These are phyloP conservation scores for Oeneis ivallda DNA, from an alignment of 2,888 invertebrate species.

Conservation along the genomic window DNA sequence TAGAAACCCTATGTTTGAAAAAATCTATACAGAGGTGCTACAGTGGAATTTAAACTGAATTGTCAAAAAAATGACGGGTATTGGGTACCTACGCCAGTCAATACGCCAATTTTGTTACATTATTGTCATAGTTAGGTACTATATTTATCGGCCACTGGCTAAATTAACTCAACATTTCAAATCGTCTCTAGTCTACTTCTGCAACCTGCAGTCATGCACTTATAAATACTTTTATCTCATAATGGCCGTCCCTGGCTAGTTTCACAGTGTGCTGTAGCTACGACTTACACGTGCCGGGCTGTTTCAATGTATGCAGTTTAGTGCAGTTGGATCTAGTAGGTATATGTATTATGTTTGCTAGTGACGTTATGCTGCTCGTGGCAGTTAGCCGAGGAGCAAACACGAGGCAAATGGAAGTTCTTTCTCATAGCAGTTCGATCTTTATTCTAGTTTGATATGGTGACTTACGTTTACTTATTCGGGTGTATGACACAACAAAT, in stretches of 20 bases:
- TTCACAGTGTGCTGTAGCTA: conserved; percentile 45
- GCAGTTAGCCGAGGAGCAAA: conserved; percentile 44
- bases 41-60: too few relatives aligned
- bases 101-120: too few relatives aligned
- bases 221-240: conserved; percentile 41
- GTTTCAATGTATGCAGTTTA: conserved; percentile 48
- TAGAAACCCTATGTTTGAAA: too few relatives aligned
- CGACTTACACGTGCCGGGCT: conserved; percentile 53
- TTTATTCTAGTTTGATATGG: not conserved
- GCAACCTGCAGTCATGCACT: conserved; percentile 35
- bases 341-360: conserved; percentile 38
- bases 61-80: too few relatives aligned
- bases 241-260: conserved; percentile 41
- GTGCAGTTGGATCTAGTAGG: conserved; percentile 45
- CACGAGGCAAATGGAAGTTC: conserved; percentile 31
- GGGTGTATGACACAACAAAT: not conserved
- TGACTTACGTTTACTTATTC: not conserved
- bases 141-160: not conserved
- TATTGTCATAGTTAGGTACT: too few relatives aligned
- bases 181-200: conserved; percentile 32
- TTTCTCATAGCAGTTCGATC: conserved; percentile 10
- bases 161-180: conserved; percentile 16
- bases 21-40: too few relatives aligned
- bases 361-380: conserved; percentile 43
- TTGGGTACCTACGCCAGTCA: too few relatives aligned